These are phyloP conservation scores for Drosophila navojoa DNA, from an alignment of 1,140 invertebrate genomes.

Conservation along the genomic window DNA sequence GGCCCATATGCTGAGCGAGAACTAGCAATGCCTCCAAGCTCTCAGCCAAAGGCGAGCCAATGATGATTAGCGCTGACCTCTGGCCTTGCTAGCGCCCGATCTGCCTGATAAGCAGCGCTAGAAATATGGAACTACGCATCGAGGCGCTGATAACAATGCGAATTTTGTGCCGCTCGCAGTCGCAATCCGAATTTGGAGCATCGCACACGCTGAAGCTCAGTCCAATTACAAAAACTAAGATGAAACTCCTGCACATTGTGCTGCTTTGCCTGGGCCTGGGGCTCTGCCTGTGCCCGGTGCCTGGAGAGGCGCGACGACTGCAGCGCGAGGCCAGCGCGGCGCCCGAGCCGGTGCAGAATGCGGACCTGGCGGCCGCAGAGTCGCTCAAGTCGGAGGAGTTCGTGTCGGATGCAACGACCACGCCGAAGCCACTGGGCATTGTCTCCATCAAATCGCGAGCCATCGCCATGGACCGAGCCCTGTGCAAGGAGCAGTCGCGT, in stretches of 20 bases:
- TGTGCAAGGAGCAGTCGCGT: slow-evolving; percentile 59
- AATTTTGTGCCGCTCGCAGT: slow-evolving; percentile 14
- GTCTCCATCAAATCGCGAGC: slow-evolving; percentile 71
- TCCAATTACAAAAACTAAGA: background rate
- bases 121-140: slow-evolving; percentile 35
- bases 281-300: slow-evolving; percentile 6
- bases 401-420: slow-evolving; percentile 28
- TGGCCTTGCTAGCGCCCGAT: slow-evolving; percentile 26
- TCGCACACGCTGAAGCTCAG: slow-evolving; percentile 17
- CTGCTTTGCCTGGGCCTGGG: background rate
- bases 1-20: too few relatives aligned
- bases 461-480: slow-evolving; percentile 56
- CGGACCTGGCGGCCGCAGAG: background rate
- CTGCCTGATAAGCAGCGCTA: background rate
- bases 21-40: slow-evolving; percentile 3
- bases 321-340: slow-evolving; percentile 30
- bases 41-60: slow-evolving; percentile 5
- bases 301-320: slow-evolving; percentile 4
- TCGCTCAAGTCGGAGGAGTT: slow-evolving; percentile 12
- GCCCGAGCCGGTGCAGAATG: slow-evolving; percentile 2
- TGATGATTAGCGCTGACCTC: slow-evolving; percentile 37
- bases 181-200: slow-evolving; percentile 21
- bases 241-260: slow-evolving; percentile 8
- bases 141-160: slow-evolving; percentile 11
- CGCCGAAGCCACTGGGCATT: slow-evolving; percentile 31